Percentiles rank a stretch among this genome's conserved stretches.
Conservation (phyloP, 2,113 vertebrate genomes). For the Circaetus cinerascens region DNA sequence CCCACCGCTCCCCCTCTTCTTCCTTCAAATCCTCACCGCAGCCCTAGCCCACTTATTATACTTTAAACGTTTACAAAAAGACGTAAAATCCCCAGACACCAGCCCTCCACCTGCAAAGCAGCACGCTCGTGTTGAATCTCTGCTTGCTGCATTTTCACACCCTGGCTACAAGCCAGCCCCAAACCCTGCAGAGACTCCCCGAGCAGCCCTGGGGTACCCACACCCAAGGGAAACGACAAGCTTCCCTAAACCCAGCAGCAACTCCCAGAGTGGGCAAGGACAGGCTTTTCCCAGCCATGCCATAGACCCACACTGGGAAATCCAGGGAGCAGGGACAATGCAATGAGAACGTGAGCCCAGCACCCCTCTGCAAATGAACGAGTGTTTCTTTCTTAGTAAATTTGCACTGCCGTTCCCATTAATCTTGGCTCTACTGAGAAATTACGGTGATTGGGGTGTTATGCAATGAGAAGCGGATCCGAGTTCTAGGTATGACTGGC, state of each 20-base stretch:
- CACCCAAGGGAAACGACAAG: background rate
- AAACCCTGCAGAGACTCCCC: background rate
- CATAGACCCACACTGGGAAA: background rate
- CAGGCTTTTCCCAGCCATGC: background rate
- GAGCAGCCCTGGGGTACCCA: background rate
- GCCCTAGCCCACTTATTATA: background rate
- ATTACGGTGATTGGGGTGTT: background rate
- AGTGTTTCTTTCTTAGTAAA: fast-evolving
- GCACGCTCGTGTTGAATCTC: background rate
- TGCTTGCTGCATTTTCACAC: background rate
- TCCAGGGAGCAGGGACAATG: background rate
- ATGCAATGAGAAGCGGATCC: background rate
- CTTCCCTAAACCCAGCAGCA: background rate
- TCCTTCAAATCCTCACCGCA: background rate
- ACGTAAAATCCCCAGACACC: background rate
- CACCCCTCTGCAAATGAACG: fast-evolving
- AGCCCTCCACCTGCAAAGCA: background rate
- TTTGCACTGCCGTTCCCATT: background rate
- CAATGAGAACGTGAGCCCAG: fast-evolving
- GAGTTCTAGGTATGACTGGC: background rate
- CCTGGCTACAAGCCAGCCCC: too few species aligned
- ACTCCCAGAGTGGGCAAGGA: background rate
- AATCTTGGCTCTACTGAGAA: background rate
- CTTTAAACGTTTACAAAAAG: too few species aligned
- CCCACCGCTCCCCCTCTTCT: background rate